Percentiles rank a stretch among this genome's conserved stretches.
These are phyloP conservation scores for Dasysyrphus tricinctus DNA, from an alignment of 2,888 invertebrate genomes.

Conservation along the genomic window DNA sequence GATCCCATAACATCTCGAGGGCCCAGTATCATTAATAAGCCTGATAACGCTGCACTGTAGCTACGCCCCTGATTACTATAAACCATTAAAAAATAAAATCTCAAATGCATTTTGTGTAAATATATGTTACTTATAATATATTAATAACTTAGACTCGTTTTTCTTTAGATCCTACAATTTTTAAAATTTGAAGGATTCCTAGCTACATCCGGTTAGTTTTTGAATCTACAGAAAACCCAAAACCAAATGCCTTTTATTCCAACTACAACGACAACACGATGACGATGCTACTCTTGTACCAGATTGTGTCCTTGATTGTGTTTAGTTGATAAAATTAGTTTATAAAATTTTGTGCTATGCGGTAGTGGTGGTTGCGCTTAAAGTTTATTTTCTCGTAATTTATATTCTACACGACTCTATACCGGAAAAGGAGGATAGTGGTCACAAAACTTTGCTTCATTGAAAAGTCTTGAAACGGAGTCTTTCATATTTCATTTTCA, in stretches of 20 bases:
- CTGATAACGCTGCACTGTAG: too few relatives aligned
- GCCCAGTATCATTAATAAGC: too few relatives aligned
- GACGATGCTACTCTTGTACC: not conserved
- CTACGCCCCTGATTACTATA: too few relatives aligned
- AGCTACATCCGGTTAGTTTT: slow-evolving; percentile 2
- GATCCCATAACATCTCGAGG: too few relatives aligned
- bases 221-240: not conserved
- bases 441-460: slow-evolving; percentile 30
- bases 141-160: too few relatives aligned
- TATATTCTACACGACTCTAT: slow-evolving; percentile 60
- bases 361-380: slow-evolving; percentile 16
- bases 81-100: too few relatives aligned
- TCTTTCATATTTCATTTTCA: slow-evolving; percentile 43
- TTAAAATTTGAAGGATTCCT: not conserved
- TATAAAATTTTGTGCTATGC: slow-evolving; percentile 42
- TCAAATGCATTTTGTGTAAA: too few relatives aligned
- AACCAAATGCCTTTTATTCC: slow-evolving; percentile 5
- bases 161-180: too few relatives aligned
- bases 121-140: too few relatives aligned
- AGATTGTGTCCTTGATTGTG: slow-evolving; percentile 36
- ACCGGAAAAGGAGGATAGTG: slow-evolving; percentile 50
- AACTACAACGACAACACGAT: not conserved
- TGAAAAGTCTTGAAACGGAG: slow-evolving; percentile 36
- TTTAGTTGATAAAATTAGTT: slow-evolving; percentile 58
- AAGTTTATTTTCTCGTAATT: slow-evolving; percentile 57